These are phyloP conservation scores for Chloroclysta siterata DNA, from an alignment of 2,888 invertebrate genomes.

Conservation along the genomic window DNA sequence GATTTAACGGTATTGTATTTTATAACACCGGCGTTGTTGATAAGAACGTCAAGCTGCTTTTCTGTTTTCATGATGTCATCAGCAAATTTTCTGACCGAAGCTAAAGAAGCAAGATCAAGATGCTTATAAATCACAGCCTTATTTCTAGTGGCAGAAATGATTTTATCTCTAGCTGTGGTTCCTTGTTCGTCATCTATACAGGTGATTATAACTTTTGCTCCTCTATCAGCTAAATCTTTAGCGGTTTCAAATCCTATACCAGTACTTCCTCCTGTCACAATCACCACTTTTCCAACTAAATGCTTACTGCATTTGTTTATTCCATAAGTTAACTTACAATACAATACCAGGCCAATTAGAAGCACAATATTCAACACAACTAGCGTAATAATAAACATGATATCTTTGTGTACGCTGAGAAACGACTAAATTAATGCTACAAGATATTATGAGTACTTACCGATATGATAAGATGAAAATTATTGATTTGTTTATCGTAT, in stretches of 20 bases:
- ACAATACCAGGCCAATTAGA: constrained; percentile 43
- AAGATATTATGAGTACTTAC: neutral
- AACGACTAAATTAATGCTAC: constrained; percentile 3
- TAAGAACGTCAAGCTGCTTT: constrained; percentile 82
- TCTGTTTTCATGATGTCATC: constrained; percentile 80
- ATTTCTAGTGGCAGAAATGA: constrained; percentile 58
- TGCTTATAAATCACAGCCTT: constrained; percentile 65
- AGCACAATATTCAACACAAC: constrained; percentile 43
- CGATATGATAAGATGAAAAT: too few species aligned
- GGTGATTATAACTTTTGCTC: constrained; percentile 91
- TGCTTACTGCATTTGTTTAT: constrained; percentile 61
- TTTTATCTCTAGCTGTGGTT: constrained; percentile 73
- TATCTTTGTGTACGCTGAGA: neutral
- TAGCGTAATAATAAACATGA: constrained; percentile 48
- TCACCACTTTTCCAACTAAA: constrained; percentile 91
- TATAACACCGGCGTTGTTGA: constrained; percentile 86
- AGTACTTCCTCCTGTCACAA: constrained; percentile 93
- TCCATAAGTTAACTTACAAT: constrained; percentile 57
- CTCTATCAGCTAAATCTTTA: constrained; percentile 88
- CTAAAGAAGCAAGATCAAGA: constrained; percentile 80
- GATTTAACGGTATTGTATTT: constrained; percentile 71
- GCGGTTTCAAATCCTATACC: constrained; percentile 93
- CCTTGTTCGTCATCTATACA: constrained; percentile 88
- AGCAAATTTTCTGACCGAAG: constrained; percentile 86
- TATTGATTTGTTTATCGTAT: too few species aligned